Evolutionary conservation across 2,113 vertebrate species (phyloP).

Genomic region (Cathartes aura): DNA sequence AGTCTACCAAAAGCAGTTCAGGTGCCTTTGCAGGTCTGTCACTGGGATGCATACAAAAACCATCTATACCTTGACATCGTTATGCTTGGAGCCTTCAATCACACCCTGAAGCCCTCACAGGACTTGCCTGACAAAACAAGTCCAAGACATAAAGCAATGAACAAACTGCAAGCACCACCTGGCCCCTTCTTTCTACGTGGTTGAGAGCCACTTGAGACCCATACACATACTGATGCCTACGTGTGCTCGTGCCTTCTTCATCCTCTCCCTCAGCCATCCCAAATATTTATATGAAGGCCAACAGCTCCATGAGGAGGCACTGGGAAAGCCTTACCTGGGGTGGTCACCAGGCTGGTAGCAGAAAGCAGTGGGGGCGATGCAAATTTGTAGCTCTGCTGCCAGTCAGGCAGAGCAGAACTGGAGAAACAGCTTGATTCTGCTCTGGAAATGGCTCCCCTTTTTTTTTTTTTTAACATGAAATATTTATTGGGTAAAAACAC

Average conservation of each 20-base stretch:
- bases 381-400: neutral
- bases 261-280: neutral
- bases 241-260: neutral
- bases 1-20: neutral
- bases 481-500: slow-evolving; percentile 71
- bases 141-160: neutral
- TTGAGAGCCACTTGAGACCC: neutral
- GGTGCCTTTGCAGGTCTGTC: neutral
- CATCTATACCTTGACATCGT: neutral
- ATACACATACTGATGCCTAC: neutral
- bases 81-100: neutral
- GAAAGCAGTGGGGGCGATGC: neutral
- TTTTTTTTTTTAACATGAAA: slow-evolving; percentile 21
- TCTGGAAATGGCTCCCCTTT: slow-evolving; percentile 15
- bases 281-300: neutral
- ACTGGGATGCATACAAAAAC: neutral
- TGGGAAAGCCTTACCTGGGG: neutral
- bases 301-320: neutral
- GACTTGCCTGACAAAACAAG: neutral
- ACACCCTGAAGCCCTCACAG: neutral
- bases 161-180: neutral
- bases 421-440: slow-evolving; percentile 42
- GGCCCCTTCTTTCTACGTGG: neutral
- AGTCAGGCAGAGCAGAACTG: slow-evolving; percentile 9
- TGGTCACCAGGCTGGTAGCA: neutral